phyloP scores from a whole-genome alignment of 1,140 invertebrate genomes.

The Tetragonula clypearis region DNA sequence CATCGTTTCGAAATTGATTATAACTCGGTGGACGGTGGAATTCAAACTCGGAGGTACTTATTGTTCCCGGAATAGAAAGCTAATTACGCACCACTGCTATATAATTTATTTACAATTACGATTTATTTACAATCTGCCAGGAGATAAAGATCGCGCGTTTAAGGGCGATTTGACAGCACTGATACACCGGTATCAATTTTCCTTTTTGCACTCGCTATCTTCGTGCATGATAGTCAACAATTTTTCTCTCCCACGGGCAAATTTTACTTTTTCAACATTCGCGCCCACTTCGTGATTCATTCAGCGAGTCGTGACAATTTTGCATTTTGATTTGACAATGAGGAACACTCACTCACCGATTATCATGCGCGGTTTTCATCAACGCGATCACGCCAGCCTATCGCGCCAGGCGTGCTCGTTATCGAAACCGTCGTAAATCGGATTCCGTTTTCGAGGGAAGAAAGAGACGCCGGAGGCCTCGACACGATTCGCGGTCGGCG shows the following conservation, averaged over 20 bases:
- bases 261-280: neutral
- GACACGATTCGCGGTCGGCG: slow-evolving; percentile 43
- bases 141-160: neutral
- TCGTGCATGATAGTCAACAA: neutral
- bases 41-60: neutral
- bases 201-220: no score
- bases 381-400: slow-evolving; percentile 6
- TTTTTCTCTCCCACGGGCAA: no score
- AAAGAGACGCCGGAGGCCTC: slow-evolving; percentile 39
- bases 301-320: neutral
- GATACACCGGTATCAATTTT: neutral
- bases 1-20: neutral
- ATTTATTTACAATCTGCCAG: neutral
- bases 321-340: no score
- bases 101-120: neutral
- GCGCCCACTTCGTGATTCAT: no score
- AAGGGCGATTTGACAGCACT: neutral
- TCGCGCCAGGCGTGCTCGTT: slow-evolving; percentile 50
- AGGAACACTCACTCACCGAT: neutral
- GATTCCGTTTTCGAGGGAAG: slow-evolving; percentile 10
- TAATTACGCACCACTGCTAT: neutral
- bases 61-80: neutral
- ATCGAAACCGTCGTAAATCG: slow-evolving; percentile 69
- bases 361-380: neutral
- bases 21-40: neutral